Percentiles rank a stretch among this genome's conserved stretches.
These are phyloP conservation scores for Zaprionus ornatus DNA, from an alignment of 1,140 invertebrate species.

Conservation along the genomic window DNA sequence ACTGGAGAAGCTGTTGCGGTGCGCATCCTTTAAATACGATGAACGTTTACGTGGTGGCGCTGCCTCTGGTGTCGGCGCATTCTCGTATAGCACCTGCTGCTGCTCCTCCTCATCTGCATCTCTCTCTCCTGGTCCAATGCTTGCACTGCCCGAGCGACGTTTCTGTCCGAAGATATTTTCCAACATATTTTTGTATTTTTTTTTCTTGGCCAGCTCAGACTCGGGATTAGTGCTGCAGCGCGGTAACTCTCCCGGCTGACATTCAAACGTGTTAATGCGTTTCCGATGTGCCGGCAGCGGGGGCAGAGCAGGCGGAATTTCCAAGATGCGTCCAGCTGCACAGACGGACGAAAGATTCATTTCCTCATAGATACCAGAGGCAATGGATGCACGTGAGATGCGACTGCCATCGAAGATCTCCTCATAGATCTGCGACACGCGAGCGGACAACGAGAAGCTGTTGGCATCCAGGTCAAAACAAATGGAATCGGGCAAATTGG, in stretches of 20 bases:
- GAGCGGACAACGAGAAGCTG: constrained; percentile 58
- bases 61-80: constrained; percentile 55
- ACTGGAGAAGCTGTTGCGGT: constrained; percentile 82
- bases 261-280: constrained; percentile 74
- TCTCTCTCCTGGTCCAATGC: constrained; percentile 39
- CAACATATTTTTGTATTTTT: constrained; percentile 77
- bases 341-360: constrained; percentile 69
- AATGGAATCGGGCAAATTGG: constrained; percentile 65
- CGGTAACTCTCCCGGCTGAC: constrained; percentile 56
- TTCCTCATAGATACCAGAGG: constrained; percentile 82
- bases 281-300: constrained; percentile 71
- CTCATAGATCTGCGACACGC: constrained; percentile 80
- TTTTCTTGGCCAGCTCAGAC: constrained; percentile 77
- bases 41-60: constrained; percentile 25
- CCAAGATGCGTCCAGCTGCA: constrained; percentile 20
- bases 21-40: constrained; percentile 48
- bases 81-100: constrained; percentile 54
- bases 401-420: constrained; percentile 79
- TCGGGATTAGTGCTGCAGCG: constrained; percentile 80
- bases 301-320: constrained; percentile 67
- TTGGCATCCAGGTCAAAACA: constrained; percentile 54
- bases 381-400: constrained; percentile 72
- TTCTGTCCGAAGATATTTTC: constrained; percentile 77
- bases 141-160: constrained; percentile 68
- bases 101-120: background rate